Percentiles rank a stretch among this genome's conserved stretches.
phyloP scores from a whole-genome alignment of 2,888 invertebrate species.

The Monoplex corrugatus region DNA sequence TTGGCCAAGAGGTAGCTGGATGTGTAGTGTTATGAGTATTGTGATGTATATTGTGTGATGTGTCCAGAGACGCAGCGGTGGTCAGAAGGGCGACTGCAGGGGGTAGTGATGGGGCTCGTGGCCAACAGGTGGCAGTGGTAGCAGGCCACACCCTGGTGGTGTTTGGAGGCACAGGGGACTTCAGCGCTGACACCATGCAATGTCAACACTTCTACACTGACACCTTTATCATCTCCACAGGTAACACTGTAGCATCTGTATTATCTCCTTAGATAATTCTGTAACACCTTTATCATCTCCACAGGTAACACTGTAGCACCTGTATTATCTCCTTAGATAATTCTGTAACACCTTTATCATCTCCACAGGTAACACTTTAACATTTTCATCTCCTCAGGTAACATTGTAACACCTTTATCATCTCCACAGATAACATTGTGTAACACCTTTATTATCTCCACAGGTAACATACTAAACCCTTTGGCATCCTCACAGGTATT shows the following conservation, averaged over 20 bases:
- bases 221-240: constrained; percentile 65
- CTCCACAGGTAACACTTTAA: not conserved
- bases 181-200: constrained; percentile 74
- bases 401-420: not conserved
- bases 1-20: too few relatives aligned
- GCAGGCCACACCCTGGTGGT: constrained; percentile 73
- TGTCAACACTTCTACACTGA: constrained; percentile 74
- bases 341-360: not conserved
- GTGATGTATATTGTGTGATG: constrained; percentile 11
- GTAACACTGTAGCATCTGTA: constrained; percentile 55
- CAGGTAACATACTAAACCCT: constrained; percentile 73
- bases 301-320: not conserved
- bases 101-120: constrained; percentile 64
- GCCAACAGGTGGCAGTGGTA: constrained; percentile 73
- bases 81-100: constrained; percentile 68
- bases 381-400: not conserved
- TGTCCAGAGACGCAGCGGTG: constrained; percentile 74
- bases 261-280: not conserved
- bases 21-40: too few relatives aligned
- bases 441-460: too few relatives aligned
- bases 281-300: not conserved
- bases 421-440: too few relatives aligned
- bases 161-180: constrained; percentile 77
- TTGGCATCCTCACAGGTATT: constrained; percentile 66
- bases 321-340: not conserved